phyloP scores from a whole-genome alignment of 2,888 invertebrate species.

The Ormyrus pomaceus region DNA sequence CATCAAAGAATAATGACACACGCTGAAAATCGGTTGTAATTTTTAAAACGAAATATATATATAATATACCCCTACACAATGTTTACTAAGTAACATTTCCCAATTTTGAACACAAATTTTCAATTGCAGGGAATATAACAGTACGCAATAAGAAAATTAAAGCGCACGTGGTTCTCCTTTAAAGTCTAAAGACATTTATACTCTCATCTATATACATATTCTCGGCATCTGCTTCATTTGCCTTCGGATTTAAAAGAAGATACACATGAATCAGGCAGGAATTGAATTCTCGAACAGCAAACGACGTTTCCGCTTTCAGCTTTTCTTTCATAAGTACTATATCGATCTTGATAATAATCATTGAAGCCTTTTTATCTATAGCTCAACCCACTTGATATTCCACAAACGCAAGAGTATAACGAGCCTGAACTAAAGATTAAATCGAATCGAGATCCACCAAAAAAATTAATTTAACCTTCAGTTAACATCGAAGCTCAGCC shows the following conservation, averaged over 20 bases:
- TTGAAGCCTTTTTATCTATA: too few species aligned
- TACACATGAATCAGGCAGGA: neutral
- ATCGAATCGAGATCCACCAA: neutral
- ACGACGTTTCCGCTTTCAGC: too few species aligned
- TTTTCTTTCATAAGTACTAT: too few species aligned
- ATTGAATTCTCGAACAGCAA: neutral
- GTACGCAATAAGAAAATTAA: conserved; percentile 18
- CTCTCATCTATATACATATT: conserved; percentile 27
- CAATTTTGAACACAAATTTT: neutral
- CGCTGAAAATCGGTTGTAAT: neutral
- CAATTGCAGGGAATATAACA: neutral
- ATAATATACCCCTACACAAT: neutral
- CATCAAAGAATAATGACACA: conserved; percentile 12
- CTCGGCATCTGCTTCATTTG: neutral
- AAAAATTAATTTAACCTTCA: too few species aligned
- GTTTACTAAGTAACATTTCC: neutral
- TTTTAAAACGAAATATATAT: conserved; percentile 4
- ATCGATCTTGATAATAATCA: too few species aligned
- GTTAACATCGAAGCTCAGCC: too few species aligned
- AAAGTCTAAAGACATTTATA: conserved; percentile 12
- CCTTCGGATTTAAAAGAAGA: neutral
- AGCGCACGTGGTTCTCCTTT: neutral
- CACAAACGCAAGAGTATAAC: neutral
- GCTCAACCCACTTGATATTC: neutral
- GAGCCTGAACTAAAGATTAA: neutral